Conservation (phyloP, 2,113 vertebrate genomes). For the Etia nguti region DNA sequence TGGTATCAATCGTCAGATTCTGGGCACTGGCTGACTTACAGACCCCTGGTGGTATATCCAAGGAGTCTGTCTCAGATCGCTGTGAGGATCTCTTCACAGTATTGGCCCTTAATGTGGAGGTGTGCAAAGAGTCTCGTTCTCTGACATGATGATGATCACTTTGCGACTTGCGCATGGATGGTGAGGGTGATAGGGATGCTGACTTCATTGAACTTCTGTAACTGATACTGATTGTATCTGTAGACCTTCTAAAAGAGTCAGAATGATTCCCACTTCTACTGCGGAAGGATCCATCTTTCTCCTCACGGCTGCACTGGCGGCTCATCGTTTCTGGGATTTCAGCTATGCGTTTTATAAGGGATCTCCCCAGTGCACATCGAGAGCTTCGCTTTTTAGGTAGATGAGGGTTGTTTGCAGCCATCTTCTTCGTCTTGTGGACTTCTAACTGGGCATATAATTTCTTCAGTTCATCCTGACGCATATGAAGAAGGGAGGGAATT, state of each 20-base stretch:
- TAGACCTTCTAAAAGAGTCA: slow-evolving; percentile 63
- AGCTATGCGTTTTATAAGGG: slow-evolving; percentile 72
- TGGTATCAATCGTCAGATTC: slow-evolving; percentile 77
- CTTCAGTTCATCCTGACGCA: slow-evolving; percentile 87
- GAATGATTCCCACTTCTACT: slow-evolving; percentile 47
- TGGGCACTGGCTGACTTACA: slow-evolving; percentile 89
- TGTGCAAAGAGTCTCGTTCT: slow-evolving; percentile 58
- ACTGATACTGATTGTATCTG: slow-evolving; percentile 47
- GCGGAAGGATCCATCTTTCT: slow-evolving; percentile 66
- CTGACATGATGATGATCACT: slow-evolving; percentile 68
- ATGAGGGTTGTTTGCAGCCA: slow-evolving; percentile 89
- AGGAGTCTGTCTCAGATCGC: slow-evolving; percentile 72
- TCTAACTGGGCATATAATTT: slow-evolving; percentile 92
- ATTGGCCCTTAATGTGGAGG: slow-evolving; percentile 60
- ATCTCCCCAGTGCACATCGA: slow-evolving; percentile 75
- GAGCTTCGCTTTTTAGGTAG: slow-evolving; percentile 82
- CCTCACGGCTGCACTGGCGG: slow-evolving; percentile 75
- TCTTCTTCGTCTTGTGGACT: slow-evolving; percentile 84
- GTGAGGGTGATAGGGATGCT: slow-evolving; percentile 24
- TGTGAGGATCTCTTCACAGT: slow-evolving; percentile 36
- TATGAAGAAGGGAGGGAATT: slow-evolving; percentile 14
- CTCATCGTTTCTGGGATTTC: slow-evolving; percentile 79
- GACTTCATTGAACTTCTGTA: slow-evolving; percentile 59
- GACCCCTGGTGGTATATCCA: slow-evolving; percentile 72
- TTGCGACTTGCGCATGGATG: slow-evolving; percentile 67